These are phyloP conservation scores for Acheta domesticus DNA, from an alignment of 2,888 invertebrate genomes.

Conservation along the genomic window DNA sequence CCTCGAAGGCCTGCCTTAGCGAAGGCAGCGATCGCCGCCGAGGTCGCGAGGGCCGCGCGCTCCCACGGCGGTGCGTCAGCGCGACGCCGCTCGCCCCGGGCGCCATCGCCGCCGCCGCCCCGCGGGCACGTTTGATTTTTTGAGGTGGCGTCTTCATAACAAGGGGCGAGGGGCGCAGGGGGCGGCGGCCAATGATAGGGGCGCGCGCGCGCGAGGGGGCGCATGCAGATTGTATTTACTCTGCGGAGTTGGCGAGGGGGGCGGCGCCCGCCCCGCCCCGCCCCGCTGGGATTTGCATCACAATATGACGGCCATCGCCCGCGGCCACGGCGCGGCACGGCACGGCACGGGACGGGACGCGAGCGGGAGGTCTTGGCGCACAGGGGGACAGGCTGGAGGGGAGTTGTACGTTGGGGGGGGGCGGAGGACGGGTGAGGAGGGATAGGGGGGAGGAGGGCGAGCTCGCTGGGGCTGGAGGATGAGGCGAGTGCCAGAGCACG, in stretches of 20 bases:
- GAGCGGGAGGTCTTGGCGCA: too few species aligned
- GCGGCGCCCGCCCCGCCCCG: constrained; percentile 2
- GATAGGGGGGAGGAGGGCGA: too few species aligned
- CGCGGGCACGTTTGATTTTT: not conserved
- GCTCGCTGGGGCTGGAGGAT: too few species aligned
- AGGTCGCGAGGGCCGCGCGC: too few species aligned
- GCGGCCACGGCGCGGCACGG: not conserved
- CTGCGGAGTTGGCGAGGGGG: not conserved
- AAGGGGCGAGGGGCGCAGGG: not conserved
- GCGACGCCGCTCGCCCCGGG: not conserved
- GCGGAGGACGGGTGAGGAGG: too few species aligned
- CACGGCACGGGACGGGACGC: not conserved
- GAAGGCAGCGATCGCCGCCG: too few species aligned
- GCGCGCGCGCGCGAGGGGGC: not conserved
- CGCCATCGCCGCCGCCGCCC: not conserved
- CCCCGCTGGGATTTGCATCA: constrained; percentile 6
- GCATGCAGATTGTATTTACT: constrained; percentile 18
- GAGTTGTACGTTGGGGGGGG: too few species aligned
- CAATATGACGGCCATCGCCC: constrained; percentile 9
- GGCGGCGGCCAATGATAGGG: not conserved
- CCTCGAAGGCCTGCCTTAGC: too few species aligned
- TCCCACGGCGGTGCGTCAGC: too few species aligned
- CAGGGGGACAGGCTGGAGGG: too few species aligned
- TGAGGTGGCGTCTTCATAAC: not conserved
- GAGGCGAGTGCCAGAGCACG: too few species aligned